These are phyloP conservation scores for Oeneis ivallda DNA, from an alignment of 2,888 invertebrate genomes.

Conservation along the genomic window DNA sequence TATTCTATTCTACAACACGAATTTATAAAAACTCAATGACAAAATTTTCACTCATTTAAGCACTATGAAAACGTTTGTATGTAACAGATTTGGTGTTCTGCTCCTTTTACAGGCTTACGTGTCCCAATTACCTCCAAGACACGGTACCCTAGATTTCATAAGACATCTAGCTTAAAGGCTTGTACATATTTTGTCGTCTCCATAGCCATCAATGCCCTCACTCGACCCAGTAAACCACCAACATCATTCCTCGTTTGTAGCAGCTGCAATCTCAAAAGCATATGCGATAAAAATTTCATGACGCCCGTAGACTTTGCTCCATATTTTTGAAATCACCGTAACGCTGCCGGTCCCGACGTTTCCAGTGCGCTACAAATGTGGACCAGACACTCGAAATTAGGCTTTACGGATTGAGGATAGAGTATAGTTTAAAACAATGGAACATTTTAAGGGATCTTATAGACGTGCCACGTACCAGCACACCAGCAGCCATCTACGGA, in stretches of 20 bases:
- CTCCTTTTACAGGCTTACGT: constrained; percentile 16
- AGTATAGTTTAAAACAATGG: constrained; percentile 19
- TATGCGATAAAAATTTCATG: constrained; percentile 64
- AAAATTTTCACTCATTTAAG: neutral
- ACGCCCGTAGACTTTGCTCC: constrained; percentile 37
- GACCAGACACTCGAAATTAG: constrained; percentile 26
- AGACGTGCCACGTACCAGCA: neutral
- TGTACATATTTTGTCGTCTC: constrained; percentile 23
- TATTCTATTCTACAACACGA: too few relatives aligned
- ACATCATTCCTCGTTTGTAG: constrained; percentile 62
- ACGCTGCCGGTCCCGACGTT: constrained; percentile 30
- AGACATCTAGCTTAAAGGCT: constrained; percentile 41
- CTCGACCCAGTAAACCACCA: constrained; percentile 68
- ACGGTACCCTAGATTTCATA: constrained; percentile 33
- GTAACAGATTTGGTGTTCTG: constrained; percentile 6
- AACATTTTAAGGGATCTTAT: constrained; percentile 8
- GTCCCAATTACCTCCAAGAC: constrained; percentile 34
- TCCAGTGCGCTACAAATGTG: constrained; percentile 28
- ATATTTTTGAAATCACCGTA: constrained; percentile 40
- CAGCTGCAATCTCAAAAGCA: constrained; percentile 60
- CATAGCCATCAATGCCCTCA: constrained; percentile 59
- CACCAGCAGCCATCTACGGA: too few relatives aligned
- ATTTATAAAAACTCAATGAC: too few relatives aligned
- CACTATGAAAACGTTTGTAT: neutral
- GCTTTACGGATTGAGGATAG: constrained; percentile 23